Evolutionary conservation across 2,113 vertebrate species (phyloP), one percentile per base, ranked within the genome.

Genomic region (Cryptotis parvus): DNA sequence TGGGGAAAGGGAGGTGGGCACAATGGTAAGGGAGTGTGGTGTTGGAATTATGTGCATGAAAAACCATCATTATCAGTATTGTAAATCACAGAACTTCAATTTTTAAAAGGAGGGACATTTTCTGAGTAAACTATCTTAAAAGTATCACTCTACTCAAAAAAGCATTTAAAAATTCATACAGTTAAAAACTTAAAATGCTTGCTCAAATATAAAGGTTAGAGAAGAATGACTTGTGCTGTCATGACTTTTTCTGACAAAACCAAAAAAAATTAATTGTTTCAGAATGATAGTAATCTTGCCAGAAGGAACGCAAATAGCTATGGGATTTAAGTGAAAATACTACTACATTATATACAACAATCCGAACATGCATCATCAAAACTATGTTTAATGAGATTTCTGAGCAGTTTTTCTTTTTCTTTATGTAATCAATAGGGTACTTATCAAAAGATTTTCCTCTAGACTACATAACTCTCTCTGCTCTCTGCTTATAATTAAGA

Each of bases 401-500:
- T 85, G 16, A 94, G n/a, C 83, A 41, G 92, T 35, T 0, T 6
- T 14, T 9, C 79, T 89, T 82, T 91, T 52, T 66, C 92, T 91
- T 69, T 11, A 95, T 69, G 69, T 29, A 86, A 87, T 66, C 61
- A 84, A 76, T 14, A 65, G 26, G 55, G 7, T 83, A 75, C 91
- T 94, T 94, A 88, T 91, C 76, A 78, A 95, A 91, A 95, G 91
- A 83, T 49, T 15, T 12, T 66, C 66, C 61, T 97, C 95, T 96
- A 97, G 85, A 97, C 88, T 98, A 97, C 90, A 96, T 97, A 98
- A 55, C 52, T 55, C 96, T 97, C 96, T 92, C 93, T 91, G 87
- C 78, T 98, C 97, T 96, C 94, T 94, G 92, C 95, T 98, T 98
- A 97, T 98, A 99, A 99, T 99, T 98, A 98, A 98, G 98, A 98